phyloP scores from a whole-genome alignment of 2,113 vertebrate genomes.

The Sapayoa aenigma region DNA sequence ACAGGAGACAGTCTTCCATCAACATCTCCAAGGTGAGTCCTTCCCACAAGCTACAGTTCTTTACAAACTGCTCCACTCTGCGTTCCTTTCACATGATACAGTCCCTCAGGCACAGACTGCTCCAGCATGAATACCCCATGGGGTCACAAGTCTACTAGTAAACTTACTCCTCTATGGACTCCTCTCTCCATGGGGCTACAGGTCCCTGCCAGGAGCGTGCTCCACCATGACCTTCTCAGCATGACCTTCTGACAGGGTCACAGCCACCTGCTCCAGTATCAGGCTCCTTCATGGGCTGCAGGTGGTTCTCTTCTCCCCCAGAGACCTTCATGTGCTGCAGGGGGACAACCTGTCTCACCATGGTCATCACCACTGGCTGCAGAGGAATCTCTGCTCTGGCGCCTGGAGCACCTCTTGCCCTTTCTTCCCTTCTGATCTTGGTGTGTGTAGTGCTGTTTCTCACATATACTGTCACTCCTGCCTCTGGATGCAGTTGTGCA shows the following conservation, averaged over 20 bases:
- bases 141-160: background rate
- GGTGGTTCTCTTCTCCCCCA: background rate
- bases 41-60: background rate
- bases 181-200: background rate
- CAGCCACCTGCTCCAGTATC: too few relatives aligned
- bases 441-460: background rate
- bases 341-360: background rate
- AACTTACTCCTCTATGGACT: background rate
- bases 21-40: background rate
- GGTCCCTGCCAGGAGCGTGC: background rate
- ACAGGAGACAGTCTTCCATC: background rate
- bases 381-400: background rate
- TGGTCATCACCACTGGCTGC: too few relatives aligned
- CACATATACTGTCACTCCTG: background rate
- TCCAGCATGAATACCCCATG: background rate
- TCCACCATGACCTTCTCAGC: background rate
- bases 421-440: too few relatives aligned
- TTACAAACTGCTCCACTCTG: background rate
- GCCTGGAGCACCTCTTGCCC: too few relatives aligned
- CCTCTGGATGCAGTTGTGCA: background rate
- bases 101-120: background rate
- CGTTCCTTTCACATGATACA: background rate
- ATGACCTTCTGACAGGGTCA: background rate
- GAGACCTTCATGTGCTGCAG: background rate
- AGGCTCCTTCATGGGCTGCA: background rate